Evolutionary conservation across 1,140 invertebrate genomes (phyloP).

Genomic region (Diprion similis): DNA sequence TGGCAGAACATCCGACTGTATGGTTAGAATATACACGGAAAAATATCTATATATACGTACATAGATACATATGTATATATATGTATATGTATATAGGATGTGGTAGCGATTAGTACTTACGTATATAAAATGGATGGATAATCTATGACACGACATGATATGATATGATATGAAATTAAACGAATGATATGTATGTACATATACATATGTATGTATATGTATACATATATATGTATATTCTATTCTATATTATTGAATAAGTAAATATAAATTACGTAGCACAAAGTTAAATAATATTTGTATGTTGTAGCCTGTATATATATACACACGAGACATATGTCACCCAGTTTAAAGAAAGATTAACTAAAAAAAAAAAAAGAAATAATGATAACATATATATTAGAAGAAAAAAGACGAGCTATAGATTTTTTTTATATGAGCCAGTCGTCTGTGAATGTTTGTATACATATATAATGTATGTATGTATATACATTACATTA

Average conservation of each 20-base stretch:
- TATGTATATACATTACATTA: not conserved
- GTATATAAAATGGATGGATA: not conserved
- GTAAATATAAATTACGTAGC: constrained; percentile 39
- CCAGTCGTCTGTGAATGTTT: constrained; percentile 13
- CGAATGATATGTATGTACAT: constrained; percentile 11
- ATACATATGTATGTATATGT: not conserved
- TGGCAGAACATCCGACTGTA: constrained; percentile 30
- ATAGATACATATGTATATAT: no score
- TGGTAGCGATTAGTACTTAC: not conserved
- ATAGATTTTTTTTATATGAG: constrained; percentile 16
- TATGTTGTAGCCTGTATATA: constrained; percentile 46
- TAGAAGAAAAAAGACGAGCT: not conserved
- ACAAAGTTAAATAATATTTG: constrained; percentile 45
- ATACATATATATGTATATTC: constrained; percentile 26
- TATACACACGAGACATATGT: constrained; percentile 35
- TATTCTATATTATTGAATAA: constrained; percentile 17
- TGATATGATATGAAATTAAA: constrained; percentile 10
- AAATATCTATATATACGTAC: not conserved
- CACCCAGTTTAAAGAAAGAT: constrained; percentile 28
- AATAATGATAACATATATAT: not conserved
- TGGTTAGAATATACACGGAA: constrained; percentile 25
- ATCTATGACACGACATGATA: not conserved
- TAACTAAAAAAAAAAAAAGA: constrained; percentile 3
- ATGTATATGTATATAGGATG: not conserved
- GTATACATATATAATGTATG: not conserved